Percentiles rank a stretch among this genome's conserved stretches.
phyloP scores from a whole-genome alignment of 2,888 invertebrate species.

The Agriopis aurantiaria region DNA sequence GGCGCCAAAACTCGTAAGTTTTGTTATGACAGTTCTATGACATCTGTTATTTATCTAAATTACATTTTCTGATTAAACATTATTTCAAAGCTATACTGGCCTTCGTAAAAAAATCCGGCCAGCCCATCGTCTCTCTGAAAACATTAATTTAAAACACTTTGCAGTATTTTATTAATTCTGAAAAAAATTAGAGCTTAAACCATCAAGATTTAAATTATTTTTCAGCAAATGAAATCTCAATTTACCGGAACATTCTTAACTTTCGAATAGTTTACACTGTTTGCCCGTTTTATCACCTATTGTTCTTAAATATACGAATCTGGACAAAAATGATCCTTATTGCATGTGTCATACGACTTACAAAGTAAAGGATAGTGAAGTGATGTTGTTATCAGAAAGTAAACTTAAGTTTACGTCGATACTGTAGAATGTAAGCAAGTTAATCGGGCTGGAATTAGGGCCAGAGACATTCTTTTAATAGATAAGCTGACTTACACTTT shows the following conservation, averaged over 20 bases:
- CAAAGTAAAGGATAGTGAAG: conserved; percentile 13
- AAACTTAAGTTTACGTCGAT: conserved; percentile 47
- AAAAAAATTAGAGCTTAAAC: conserved; percentile 30
- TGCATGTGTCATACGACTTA: background rate
- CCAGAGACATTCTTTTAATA: conserved; percentile 16
- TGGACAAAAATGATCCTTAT: conserved; percentile 19
- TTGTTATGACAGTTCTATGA: too few species aligned
- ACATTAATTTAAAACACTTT: background rate
- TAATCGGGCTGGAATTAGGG: conserved; percentile 34
- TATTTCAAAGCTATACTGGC: too few species aligned
- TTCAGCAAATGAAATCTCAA: conserved; percentile 38
- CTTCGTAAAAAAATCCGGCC: too few species aligned
- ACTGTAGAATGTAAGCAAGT: conserved; percentile 31
- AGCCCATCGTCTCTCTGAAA: too few species aligned
- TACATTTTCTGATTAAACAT: too few species aligned
- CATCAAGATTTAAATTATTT: conserved; percentile 27
- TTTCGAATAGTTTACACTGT: conserved; percentile 39
- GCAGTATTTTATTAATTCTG: conserved; percentile 4
- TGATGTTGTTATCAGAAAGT: conserved; percentile 48
- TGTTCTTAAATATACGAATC: conserved; percentile 46
- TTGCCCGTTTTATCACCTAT: conserved; percentile 51
- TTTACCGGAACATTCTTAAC: conserved; percentile 45
- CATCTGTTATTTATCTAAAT: too few species aligned
- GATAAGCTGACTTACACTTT: background rate
- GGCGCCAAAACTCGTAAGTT: too few species aligned